phyloP scores from a whole-genome alignment of 2,888 invertebrate genomes.

The Trachelus tabidus region DNA sequence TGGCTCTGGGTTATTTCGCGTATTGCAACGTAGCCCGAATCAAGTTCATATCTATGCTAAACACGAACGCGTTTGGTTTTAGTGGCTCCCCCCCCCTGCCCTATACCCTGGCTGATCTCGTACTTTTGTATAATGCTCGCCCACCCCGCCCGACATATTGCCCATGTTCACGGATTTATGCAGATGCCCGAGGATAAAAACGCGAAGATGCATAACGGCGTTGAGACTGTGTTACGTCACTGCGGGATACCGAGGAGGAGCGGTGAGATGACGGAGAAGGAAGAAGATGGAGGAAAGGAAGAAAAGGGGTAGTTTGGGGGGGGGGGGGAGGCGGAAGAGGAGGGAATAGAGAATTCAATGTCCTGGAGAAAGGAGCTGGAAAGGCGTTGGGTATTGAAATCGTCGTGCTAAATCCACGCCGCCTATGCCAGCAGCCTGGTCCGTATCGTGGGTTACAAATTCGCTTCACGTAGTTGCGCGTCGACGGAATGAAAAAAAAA shows the following conservation, averaged over 20 bases:
- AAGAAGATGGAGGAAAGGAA: not conserved
- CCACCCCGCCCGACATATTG: not conserved
- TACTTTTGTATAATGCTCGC: not conserved
- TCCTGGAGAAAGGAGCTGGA: not conserved
- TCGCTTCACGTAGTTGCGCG: slow-evolving; percentile 57
- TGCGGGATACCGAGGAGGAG: not conserved
- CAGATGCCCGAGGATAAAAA: not conserved
- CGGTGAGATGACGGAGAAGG: not conserved
- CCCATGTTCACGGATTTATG: not conserved
- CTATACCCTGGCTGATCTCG: not conserved
- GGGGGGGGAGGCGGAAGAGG: not conserved
- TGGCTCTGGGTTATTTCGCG: not conserved
- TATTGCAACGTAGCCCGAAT: slow-evolving; percentile 29
- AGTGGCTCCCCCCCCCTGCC: slow-evolving; percentile 27
- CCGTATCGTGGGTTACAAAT: slow-evolving; percentile 48
- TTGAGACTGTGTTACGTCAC: not conserved
- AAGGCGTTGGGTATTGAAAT: slow-evolving; percentile 1
- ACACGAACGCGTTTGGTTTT: slow-evolving; percentile 41
- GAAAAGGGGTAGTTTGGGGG: not conserved
- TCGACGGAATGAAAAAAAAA: slow-evolving; percentile 57
- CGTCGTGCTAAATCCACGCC: not conserved
- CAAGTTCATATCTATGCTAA: slow-evolving; percentile 58
- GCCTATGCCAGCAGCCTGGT: not conserved
- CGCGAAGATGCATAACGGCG: not conserved
- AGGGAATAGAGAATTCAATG: not conserved